Evolutionary conservation across 2,113 vertebrate genomes (phyloP), one percentile per base, ranked within the genome.

Genomic region (Ptychochromis oligacanthus): DNA sequence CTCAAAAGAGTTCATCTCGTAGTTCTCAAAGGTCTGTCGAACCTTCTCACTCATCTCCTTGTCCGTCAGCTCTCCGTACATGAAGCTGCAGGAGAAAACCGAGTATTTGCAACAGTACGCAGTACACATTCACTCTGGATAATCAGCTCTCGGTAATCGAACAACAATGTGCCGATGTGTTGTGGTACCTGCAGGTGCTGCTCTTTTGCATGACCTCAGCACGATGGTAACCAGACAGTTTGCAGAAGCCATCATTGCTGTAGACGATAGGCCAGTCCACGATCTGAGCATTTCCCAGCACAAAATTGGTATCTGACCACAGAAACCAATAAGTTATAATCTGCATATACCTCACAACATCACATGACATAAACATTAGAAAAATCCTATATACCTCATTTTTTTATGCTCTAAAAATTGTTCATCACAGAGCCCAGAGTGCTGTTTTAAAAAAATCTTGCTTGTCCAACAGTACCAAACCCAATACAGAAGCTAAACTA

Each of bases 191-290:
- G 98, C 98, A 99, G 86, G 98, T 97, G 94, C 98, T 97, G 96
- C 97, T 99, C 92, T 97, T 99, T 89, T 99, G 98, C 98, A 99
- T 99, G 92, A 99, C 98, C 95, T 99, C 98, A 5, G 98, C 98
- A 89, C 97, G 96, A 91, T 99, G 98, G 89, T 97, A 99, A 72
- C 97, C 97, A 4, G 97, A 98, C 52, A 99, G 94, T 87, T 98
- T 99, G 95, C 98, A 99, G 95, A 99, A 99, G 89, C 98, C 98
- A 84, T 99, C 98, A 4, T 99, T 99, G 95, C 98, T 99, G 95
- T 99, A 99, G 86, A 99, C 98, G 70, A 99, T 97, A 1, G 98
- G 98, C 98, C 98, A 99, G 95, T 98, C 98, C 91, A 99, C 97
- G 65, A 99, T 99, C 95, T 99, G 98, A 83, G 98, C 98, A 87